A percentile compares a stretch with the other conserved stretches of the same genome.
Conservation (phyloP, 2,113 vertebrate genomes). For the Engraulis encrasicolus region DNA sequence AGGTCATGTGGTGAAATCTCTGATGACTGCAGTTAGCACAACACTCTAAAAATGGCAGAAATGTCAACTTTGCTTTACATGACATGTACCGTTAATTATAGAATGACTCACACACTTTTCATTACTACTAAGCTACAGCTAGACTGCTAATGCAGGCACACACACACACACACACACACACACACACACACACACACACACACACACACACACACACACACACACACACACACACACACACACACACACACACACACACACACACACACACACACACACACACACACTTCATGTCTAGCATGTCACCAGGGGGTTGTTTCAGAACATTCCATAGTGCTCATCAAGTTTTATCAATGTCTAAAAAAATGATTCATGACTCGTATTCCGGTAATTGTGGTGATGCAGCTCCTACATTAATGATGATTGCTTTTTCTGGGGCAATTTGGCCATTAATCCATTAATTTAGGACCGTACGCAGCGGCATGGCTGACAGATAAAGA, state of each 20-base stretch:
- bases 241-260: background rate
- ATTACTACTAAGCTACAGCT: too few species aligned
- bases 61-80: too few species aligned
- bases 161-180: too few species aligned
- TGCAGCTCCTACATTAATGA: background rate
- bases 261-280: slow-evolving; percentile 5
- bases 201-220: slow-evolving; percentile 23
- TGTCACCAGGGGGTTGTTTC: background rate
- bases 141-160: too few species aligned
- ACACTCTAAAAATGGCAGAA: too few species aligned
- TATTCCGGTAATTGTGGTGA: background rate
- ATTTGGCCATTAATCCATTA: background rate
- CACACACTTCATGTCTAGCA: background rate
- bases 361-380: background rate
- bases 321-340: background rate
- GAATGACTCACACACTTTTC: too few species aligned
- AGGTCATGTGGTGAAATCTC: too few species aligned
- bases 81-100: too few species aligned
- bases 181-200: slow-evolving; percentile 47
- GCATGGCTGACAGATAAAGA: slow-evolving; percentile 41
- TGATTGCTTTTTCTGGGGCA: background rate
- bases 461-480: background rate
- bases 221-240: background rate
- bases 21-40: too few species aligned
- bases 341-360: background rate